Conservation (phyloP, 2,113 vertebrate genomes). For the Rattus rattus region DNA sequence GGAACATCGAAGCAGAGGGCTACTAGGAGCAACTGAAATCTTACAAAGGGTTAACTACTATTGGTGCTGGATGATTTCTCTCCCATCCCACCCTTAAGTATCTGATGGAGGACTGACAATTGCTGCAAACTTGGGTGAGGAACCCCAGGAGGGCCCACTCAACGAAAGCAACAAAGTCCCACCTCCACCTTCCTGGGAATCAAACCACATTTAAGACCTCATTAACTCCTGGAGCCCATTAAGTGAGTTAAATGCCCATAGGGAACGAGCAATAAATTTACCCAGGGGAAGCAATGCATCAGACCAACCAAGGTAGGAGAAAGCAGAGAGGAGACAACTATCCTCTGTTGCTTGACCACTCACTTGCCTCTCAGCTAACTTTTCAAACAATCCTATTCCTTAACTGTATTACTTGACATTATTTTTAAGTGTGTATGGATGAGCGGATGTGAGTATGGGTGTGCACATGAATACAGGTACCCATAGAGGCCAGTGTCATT, state of each 20-base stretch:
- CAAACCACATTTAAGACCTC: neutral
- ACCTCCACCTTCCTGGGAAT: neutral
- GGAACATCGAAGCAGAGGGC: neutral
- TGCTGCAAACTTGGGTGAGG: neutral
- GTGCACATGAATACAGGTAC: neutral
- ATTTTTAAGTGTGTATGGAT: neutral
- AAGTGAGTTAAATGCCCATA: neutral
- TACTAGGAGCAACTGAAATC: neutral
- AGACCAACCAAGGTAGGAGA: neutral
- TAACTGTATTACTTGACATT: neutral
- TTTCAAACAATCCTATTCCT: neutral
- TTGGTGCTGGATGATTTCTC: neutral
- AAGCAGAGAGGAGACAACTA: neutral
- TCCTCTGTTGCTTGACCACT: neutral
- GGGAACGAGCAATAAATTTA: neutral
- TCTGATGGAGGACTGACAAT: neutral
- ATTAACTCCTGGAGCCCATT: neutral
- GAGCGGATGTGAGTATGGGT: neutral
- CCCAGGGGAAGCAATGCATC: conserved; percentile 32
- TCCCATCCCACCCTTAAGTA: neutral
- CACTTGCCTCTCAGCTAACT: neutral
- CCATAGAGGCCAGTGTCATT: neutral
- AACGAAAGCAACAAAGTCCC: neutral
- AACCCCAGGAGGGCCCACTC: neutral
- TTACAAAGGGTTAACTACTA: neutral